Evolutionary conservation across 2,113 vertebrate species (phyloP).

Genomic region (Anoura caudifer): DNA sequence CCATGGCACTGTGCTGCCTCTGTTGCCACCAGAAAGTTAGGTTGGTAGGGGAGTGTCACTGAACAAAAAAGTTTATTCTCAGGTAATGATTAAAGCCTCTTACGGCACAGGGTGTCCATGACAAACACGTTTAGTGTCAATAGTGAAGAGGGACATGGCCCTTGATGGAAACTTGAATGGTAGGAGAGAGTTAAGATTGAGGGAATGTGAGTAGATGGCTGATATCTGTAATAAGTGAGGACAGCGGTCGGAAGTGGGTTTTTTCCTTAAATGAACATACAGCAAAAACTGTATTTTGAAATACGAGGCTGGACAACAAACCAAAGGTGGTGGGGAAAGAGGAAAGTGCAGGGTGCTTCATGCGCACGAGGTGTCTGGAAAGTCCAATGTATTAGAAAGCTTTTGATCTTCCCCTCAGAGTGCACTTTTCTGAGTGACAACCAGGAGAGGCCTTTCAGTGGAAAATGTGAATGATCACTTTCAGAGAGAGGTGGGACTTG

Average conservation of each 20-base stretch:
- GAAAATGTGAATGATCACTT: slow-evolving; percentile 44
- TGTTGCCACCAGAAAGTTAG: background rate
- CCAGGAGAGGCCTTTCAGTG: background rate
- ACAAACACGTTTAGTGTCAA: background rate
- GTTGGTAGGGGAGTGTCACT: background rate
- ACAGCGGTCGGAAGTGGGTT: background rate
- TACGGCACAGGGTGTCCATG: background rate
- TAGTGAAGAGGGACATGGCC: too few relatives aligned
- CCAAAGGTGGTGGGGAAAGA: background rate
- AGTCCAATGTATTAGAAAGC: background rate
- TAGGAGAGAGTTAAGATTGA: background rate
- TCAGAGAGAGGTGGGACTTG: slow-evolving; percentile 25
- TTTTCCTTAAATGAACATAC: background rate
- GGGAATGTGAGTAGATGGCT: background rate
- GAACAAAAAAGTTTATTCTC: background rate
- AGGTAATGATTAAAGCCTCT: background rate
- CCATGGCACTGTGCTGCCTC: fast-evolving
- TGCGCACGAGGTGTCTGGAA: background rate
- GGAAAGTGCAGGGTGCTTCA: background rate
- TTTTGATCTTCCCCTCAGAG: slow-evolving; percentile 52
- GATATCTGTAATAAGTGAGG: background rate
- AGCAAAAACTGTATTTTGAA: background rate
- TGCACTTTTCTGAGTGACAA: slow-evolving; percentile 4
- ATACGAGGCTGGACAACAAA: background rate
- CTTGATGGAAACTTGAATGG: background rate